Base-by-base conservation (phyloP, 2,113 vertebrate genomes). In the Etheostoma cragini region DNA sequence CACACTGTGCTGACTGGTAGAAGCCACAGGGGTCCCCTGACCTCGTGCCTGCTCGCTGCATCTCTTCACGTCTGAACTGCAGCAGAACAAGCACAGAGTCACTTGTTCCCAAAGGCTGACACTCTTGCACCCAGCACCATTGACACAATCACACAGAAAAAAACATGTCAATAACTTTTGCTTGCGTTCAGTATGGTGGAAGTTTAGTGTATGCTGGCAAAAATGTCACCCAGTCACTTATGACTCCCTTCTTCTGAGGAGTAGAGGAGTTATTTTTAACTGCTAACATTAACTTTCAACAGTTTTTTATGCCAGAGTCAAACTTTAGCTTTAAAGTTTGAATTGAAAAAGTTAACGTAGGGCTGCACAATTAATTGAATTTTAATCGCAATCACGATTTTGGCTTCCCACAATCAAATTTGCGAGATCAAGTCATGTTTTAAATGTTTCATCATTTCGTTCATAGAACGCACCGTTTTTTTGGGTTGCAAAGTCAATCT, bases 1-100 rank as follows among this genome's bases (percentile, higher is more conserved):
- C 67, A 64, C 53, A 81, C 79, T 76, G 71, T 57, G 66, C 38
- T 14, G 57, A 26, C 72, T 78, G 73, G 69, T 87, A 24, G 85
- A 80, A 85, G 73, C 80, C 76, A 65, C 72, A 82, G 80, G 82
- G 78, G 64, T 52, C n/a, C 64, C 16, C 10, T 76, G 73, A 88
- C 81, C 82, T 82, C 62, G n/a, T 57, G 73, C 54, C 63, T 77
- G 15, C 63, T 71, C 33, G 11, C 57, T 75, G 66, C 76, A 22
- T 75, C 71, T 42, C 52, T 33, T 21, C 54, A 68, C 7, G 49
- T 74, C 82, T 75, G 63, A 89, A 79, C 65, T 49, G 60, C 47
- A 84, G 81, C 78, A 76, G 69, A 67, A 81, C 68, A 26, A 83
- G 80, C 70, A 74, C 73, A 79, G 79, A 72, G 67, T 78, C 68